A percentile compares a stretch with the other conserved stretches of the same genome.
phyloP scores from a whole-genome alignment of 2,888 invertebrate species.

The Dynastes maya region DNA sequence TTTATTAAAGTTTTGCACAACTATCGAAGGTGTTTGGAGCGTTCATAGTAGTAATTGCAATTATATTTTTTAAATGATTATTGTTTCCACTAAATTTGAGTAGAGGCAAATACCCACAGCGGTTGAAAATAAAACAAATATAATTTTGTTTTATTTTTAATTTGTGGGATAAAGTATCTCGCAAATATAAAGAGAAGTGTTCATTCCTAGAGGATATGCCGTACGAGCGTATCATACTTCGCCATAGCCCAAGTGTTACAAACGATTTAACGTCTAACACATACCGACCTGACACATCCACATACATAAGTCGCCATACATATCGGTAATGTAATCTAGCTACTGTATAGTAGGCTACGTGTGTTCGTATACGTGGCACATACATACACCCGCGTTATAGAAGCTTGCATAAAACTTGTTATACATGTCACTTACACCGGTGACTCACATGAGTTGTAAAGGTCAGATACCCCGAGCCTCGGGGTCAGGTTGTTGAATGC shows the following conservation, averaged over 20 bases:
- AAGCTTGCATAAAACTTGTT: constrained; percentile 63
- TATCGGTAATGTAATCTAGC: constrained; percentile 38
- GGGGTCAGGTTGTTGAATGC: constrained; percentile 69
- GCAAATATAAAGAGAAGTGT: neutral
- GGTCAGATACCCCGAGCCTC: constrained; percentile 65
- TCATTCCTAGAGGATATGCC: neutral
- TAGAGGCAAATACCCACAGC: too few species aligned
- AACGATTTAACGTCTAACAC: constrained; percentile 25
- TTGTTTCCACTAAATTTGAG: too few species aligned
- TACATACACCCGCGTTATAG: constrained; percentile 27
- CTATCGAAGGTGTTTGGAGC: too few species aligned
- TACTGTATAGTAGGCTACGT: constrained; percentile 6
- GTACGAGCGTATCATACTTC: constrained; percentile 1
- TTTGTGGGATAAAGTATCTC: too few species aligned
- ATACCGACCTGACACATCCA: constrained; percentile 25
- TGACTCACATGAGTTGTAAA: constrained; percentile 65
- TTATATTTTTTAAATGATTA: too few species aligned
- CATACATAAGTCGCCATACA: constrained; percentile 4
- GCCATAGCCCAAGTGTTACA: constrained; percentile 4
- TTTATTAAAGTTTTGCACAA: too few species aligned
- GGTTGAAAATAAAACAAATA: too few species aligned
- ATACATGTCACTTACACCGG: constrained; percentile 68
- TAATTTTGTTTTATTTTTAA: too few species aligned
- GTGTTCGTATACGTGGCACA: constrained; percentile 9
- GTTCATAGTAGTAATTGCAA: too few species aligned